phyloP scores from a whole-genome alignment of 2,797 vertebrate species.

The Nannoperca obscura region DNA sequence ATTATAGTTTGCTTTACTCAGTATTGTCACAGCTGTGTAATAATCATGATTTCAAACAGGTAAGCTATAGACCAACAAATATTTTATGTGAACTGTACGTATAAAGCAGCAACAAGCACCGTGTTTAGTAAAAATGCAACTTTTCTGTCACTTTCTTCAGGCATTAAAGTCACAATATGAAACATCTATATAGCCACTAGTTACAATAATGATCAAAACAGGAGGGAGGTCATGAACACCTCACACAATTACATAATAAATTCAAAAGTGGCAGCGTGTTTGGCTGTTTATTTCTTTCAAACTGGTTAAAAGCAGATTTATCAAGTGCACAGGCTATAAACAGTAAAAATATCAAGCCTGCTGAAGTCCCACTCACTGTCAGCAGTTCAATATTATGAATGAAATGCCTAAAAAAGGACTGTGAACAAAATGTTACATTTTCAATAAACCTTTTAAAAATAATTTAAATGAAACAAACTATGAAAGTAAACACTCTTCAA shows the following conservation, averaged over 20 bases:
- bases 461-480: background rate
- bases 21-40: background rate
- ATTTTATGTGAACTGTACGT: background rate
- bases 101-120: background rate
- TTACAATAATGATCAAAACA: background rate
- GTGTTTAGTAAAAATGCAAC: background rate
- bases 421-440: background rate
- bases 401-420: background rate
- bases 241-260: background rate
- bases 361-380: background rate
- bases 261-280: background rate
- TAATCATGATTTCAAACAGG: background rate
- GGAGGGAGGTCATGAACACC: background rate
- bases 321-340: background rate
- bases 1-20: conserved; percentile 3
- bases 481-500: background rate
- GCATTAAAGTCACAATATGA: background rate
- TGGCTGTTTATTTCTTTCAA: background rate
- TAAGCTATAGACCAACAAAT: no score
- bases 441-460: background rate
- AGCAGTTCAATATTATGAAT: background rate
- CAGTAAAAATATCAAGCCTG: background rate
- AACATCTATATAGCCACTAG: background rate
- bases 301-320: background rate
- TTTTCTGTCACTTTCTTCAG: background rate